These are phyloP conservation scores for Drosophila leontia DNA, from an alignment of 1,140 invertebrate genomes.

Conservation along the genomic window DNA sequence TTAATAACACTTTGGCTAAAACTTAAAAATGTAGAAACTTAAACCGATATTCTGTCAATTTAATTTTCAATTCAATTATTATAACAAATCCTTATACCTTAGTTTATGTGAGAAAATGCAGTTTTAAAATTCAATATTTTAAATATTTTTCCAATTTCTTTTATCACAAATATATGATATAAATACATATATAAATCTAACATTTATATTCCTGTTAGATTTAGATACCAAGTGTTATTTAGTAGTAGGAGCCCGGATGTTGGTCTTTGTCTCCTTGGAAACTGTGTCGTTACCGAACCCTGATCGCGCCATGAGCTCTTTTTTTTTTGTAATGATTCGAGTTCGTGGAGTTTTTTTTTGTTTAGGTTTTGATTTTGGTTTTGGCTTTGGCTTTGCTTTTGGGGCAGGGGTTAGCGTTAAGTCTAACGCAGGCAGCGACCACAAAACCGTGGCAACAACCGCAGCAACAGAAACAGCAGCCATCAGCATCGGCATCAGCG, in stretches of 20 bases:
- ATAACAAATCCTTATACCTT: no score
- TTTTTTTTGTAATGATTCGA: conserved; percentile 7
- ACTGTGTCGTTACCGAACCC: conserved; percentile 4
- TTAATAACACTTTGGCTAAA: no score
- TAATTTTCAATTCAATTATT: no score
- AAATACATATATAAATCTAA: no score
- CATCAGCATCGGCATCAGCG: conserved; percentile 8
- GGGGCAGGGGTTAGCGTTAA: conserved; percentile 34
- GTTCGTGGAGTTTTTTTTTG: conserved; percentile 20
- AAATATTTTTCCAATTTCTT: no score
- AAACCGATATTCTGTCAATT: no score
- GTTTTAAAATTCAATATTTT: no score
- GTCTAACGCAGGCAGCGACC: conserved; percentile 28
- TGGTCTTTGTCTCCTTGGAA: neutral
- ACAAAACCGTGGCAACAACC: conserved; percentile 25
- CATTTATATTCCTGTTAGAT: no score
- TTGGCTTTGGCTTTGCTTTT: conserved; percentile 4
- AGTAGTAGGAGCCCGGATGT: neutral
- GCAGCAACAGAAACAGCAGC: conserved; percentile 21
- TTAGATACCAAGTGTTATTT: neutral
- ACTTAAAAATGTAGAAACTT: no score
- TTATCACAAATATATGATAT: no score
- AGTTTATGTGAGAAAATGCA: no score
- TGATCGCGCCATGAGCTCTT: conserved; percentile 7
- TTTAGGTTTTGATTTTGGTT: conserved; percentile 7